These are phyloP conservation scores for Blomia tropicalis DNA, from an alignment of 2,888 invertebrate species.

Conservation along the genomic window DNA sequence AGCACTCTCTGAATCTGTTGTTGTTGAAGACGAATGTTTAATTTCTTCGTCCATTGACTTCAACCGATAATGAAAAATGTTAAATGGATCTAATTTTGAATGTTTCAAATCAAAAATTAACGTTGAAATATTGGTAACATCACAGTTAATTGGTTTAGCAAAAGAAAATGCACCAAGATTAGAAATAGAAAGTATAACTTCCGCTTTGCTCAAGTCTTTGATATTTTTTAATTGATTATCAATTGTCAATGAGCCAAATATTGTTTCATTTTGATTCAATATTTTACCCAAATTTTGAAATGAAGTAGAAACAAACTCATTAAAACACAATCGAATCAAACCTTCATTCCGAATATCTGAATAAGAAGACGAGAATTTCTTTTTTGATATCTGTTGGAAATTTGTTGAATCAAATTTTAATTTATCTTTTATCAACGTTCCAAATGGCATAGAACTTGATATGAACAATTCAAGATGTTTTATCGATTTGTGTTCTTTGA, in stretches of 20 bases:
- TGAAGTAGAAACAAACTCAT: not conserved
- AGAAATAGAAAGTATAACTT: not conserved
- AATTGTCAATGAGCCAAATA: slow-evolving; percentile 1
- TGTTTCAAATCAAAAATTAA: slow-evolving; percentile 4
- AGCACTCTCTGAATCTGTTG: not conserved
- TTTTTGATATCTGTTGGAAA: not conserved
- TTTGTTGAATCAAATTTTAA: not conserved
- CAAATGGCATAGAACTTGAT: slow-evolving; percentile 6
- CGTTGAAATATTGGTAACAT: not conserved
- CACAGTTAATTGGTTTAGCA: not conserved
- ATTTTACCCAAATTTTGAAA: not conserved
- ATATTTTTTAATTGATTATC: not conserved
- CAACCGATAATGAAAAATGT: not conserved
- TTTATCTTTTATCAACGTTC: not conserved
- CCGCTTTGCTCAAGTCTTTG: not conserved
- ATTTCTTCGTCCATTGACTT: not conserved
- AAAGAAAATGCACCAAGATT: not conserved
- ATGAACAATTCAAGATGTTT: not conserved
- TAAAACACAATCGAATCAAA: not conserved
- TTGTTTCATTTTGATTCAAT: not conserved
- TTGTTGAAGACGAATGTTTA: not conserved
- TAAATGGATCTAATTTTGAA: not conserved
- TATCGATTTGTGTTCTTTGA: not conserved
- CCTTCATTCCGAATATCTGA: not conserved
- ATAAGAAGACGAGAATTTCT: not conserved